A percentile compares a stretch with the other conserved stretches of the same genome.
These are phyloP conservation scores for Neotoxoptera formosana DNA, from an alignment of 1,140 invertebrate genomes.

Conservation along the genomic window DNA sequence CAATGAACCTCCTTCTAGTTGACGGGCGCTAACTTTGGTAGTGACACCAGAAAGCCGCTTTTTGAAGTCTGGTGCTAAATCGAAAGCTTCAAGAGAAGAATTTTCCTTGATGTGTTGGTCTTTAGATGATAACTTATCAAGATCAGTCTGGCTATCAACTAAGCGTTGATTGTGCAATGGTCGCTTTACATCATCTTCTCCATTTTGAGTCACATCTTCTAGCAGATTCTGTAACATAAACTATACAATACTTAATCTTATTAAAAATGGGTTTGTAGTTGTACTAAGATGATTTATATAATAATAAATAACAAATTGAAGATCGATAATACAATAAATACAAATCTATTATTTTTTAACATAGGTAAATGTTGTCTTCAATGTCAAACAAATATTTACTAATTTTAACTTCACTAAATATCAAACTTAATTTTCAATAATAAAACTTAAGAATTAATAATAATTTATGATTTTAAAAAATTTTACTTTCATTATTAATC, in stretches of 20 bases:
- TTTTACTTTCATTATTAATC: constrained; percentile 2
- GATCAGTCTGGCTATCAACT: constrained; percentile 57
- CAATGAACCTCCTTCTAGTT: constrained; percentile 73
- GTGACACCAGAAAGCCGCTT: constrained; percentile 38
- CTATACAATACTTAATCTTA: neutral
- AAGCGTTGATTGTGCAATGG: constrained; percentile 49
- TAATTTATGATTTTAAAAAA: neutral
- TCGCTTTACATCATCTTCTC: constrained; percentile 54
- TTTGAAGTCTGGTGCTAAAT: constrained; percentile 51
- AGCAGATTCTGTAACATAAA: constrained; percentile 51
- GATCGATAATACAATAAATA: neutral
- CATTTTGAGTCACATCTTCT: constrained; percentile 56
- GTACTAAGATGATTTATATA: neutral
- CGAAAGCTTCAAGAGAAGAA: constrained; percentile 50
- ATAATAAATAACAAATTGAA: neutral
- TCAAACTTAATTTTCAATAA: neutral
- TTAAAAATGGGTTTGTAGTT: neutral
- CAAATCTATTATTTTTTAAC: neutral
- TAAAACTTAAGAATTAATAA: neutral
- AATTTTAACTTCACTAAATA: neutral
- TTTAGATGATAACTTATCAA: constrained; percentile 52
- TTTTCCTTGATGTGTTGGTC: constrained; percentile 46
- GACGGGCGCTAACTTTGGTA: constrained; percentile 65
- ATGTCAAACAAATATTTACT: neutral
- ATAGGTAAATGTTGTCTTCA: neutral